Evolutionary conservation across 2,113 vertebrate species (phyloP).

Genomic region (Onychostoma macrolepis): DNA sequence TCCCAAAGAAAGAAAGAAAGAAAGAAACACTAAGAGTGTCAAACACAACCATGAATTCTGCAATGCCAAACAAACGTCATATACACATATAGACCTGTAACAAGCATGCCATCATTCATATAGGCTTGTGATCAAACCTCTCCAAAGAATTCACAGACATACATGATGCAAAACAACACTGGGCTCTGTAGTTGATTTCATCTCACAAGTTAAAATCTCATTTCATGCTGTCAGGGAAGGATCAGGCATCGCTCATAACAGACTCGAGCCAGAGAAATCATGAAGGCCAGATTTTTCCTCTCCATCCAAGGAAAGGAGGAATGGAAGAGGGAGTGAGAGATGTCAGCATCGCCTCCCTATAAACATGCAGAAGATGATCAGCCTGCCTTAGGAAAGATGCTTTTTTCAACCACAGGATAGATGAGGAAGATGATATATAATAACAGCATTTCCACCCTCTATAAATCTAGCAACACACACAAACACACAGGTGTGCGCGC

Average conservation of each 20-base stretch:
- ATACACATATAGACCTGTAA: background rate
- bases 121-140: background rate
- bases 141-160: background rate
- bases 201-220: constrained; percentile 71
- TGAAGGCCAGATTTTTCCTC: constrained; percentile 50
- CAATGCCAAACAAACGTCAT: background rate
- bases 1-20: background rate
- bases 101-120: constrained; percentile 24
- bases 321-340: constrained; percentile 51
- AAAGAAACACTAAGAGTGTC: background rate
- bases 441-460: constrained; percentile 56
- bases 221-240: constrained; percentile 76
- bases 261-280: constrained; percentile 53
- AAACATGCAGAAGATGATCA: constrained; percentile 53
- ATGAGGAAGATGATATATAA: constrained; percentile 57
- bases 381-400: constrained; percentile 40
- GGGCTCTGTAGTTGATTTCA: constrained; percentile 78
- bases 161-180: constrained; percentile 61
- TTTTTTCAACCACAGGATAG: constrained; percentile 22
- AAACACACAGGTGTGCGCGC: background rate
- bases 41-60: background rate
- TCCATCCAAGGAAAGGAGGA: constrained; percentile 47
- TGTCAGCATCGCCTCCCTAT: constrained; percentile 50
- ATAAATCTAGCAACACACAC: constrained; percentile 52
- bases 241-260: constrained; percentile 74